Base-by-base conservation (phyloP, 2,797 vertebrate genomes). In the Crocodylus rhombifer region DNA sequence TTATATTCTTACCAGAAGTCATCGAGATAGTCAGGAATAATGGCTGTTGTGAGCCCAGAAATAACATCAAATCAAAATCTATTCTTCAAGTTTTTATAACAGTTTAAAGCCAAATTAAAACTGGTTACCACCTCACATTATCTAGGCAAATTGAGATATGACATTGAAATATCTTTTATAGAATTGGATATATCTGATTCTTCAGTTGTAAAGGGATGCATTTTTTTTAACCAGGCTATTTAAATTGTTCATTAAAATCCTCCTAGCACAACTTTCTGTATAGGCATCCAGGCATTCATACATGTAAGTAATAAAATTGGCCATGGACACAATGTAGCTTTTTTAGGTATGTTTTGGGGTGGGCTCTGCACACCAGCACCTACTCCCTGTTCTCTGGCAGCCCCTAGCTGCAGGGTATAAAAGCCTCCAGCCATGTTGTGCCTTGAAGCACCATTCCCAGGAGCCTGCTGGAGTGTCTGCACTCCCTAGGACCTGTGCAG, bases 321-420 rank as follows among this genome's bases (percentile, higher is more conserved):
- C 56, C 73, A 90, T 60, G 89, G 80, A 96, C 86, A 86, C 90
- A 91, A 87, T 61, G 55, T 51, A 89, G 82, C 16, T 93, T 51
- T 26, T 69, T 23, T 58, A 74, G 76, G 76, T 82, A 6, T 1
- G 69, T 51, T 51, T 51, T 51, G 10, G 42, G 42, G 42, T 51
- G 42, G 42, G 42, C 42, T 10, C 9, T 51, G 10, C 42, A 51
- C 6, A 7, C 42, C 42, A 51, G 42, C 42, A 51, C 42, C 42
- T 51, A 10, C 42, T 51, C 10, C 10, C 42, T 51, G 9, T 7
- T 10, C 42, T 51, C 42, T 51, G 6, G 42, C 42, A 51, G 42
- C 42, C 42, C 42, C 10, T 11, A 51, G 42, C 42, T 51, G 3
- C 42, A 51, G 42, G 42, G 42, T 51, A 51, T 51, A 51, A 51